Base-by-base conservation (phyloP, 2,113 vertebrate species). In the Camelus dromedarius region DNA sequence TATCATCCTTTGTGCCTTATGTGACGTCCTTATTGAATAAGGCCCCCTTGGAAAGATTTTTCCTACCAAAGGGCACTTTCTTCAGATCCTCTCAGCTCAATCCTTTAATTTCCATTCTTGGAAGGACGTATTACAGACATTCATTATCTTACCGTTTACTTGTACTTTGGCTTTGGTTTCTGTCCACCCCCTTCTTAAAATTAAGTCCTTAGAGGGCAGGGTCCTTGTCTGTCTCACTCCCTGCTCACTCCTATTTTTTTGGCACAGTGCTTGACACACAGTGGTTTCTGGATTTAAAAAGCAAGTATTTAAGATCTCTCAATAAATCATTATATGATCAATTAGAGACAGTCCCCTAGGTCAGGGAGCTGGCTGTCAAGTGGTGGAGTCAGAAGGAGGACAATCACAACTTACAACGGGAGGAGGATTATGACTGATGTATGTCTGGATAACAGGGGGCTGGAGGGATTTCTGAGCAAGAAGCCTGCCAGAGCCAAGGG, bases 331-430 rank as follows among this genome's bases (percentile, higher is more conserved):
- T 20, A 67, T 76, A 67, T 85, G n/a, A 67, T 86, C 52, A 14
- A 30, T 93, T 14, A 73, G n/a, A 66, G 35, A 26, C 4, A 79
- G 28, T 5, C 18, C 32, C 35, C 22, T 9, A 5, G 46, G 18
- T 42, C 52, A 32, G 64, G 54, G 42, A 60, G 60, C 75, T 52
- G 26, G 26, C 19, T 11, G 3, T 46, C 1, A 3, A 26, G 30
- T 15, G 8, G 15, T 2, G 8, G 38, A 87, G 26, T 66, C 22
- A 46, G 64, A 7, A 56, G 69, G 79, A 4, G 6, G 35, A 50
- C 32, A 52, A 69, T 26, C 38, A 30, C 22, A 19, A 1, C 0
- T 2, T 4, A 30, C 2, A 8, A 6, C 1, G 8, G 12, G 24
- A 54, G 52, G 48, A 38, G 0, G 75, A 2, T 15, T 1, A 6